Base-by-base conservation (phyloP, 2,888 invertebrate genomes). In the Drosophila yooni region DNA sequence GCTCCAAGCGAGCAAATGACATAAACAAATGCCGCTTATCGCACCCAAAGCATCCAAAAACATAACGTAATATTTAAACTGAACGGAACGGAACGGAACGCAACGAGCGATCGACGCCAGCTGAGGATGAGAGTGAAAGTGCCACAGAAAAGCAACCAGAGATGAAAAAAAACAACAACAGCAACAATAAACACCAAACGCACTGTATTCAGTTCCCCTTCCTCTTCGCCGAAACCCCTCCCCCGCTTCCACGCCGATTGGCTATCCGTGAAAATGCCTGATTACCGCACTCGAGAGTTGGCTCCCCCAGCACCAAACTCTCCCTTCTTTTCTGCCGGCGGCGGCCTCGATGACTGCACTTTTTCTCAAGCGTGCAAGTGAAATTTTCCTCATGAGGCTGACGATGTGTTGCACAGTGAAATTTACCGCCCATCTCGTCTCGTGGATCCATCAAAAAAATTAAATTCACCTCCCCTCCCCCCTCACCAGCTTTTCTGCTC, bases 321-420 rank as follows among this genome's bases (percentile, higher is more conserved):
- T 8, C 38, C 40, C 46, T 34, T 11, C 18, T 10, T 10, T 34
- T 29, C 25, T 4, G 31, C 15, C 50, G 7, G n/a, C 48, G 29
- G 31, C 57, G 34, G 36, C 59, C 25, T 34, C 50, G 21, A 38
- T 63, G 52, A 65, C 67, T 89, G 88, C 82, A 87, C 71, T 87
- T 89, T 89, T 84, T 76, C 61, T 80, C 79, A 89, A 76, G 85
- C 89, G 89, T 86, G 90, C 85, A 88, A 86, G 89, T 87, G 90
- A 87, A 87, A 87, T 89, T 89, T 89, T 79, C 86, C 86, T 88
- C 82, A 89, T 85, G 89, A 70, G 78, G 57, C 86, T 52, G 80
- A 63, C 57, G 70, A 53, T 52, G 76, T 56, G 69, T 15, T 71
- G 64, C 58, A 54, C 74, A 89, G 84, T 79, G 89, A 84, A 89